These are phyloP conservation scores for Hylia prasina DNA, from an alignment of 2,113 vertebrate species.

Conservation along the genomic window DNA sequence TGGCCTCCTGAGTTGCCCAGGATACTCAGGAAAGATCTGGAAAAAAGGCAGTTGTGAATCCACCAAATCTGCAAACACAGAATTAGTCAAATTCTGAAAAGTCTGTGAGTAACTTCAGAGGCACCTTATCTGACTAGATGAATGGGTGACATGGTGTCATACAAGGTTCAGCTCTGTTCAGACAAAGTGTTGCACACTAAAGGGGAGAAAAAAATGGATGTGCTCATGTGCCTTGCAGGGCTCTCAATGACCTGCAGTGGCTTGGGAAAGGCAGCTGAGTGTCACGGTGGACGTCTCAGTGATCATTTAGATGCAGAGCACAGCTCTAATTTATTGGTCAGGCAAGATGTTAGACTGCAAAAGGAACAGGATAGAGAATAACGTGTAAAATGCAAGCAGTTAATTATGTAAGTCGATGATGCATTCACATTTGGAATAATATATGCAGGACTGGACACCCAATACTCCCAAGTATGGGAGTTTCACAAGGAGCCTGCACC, in stretches of 20 bases:
- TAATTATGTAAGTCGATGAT: background rate
- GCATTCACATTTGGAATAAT: constrained; percentile 15
- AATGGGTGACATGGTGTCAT: background rate
- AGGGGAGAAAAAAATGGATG: background rate
- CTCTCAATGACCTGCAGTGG: constrained; percentile 11
- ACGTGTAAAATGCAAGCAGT: constrained; percentile 10
- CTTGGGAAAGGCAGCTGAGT: constrained; percentile 28
- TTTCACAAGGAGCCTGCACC: background rate
- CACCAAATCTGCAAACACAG: background rate
- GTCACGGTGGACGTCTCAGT: background rate
- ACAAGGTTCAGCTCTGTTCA: constrained; percentile 31
- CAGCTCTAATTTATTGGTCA: constrained; percentile 25
- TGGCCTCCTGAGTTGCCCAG: background rate
- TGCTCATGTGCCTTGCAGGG: background rate
- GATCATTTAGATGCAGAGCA: constrained; percentile 21
- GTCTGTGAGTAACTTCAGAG: background rate
- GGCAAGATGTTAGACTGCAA: background rate
- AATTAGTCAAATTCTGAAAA: background rate
- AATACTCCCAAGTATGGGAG: background rate
- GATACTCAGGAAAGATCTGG: background rate
- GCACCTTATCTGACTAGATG: background rate
- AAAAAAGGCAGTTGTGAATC: background rate
- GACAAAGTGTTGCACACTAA: constrained; percentile 9
- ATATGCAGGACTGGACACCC: background rate
- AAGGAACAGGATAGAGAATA: background rate